Percentiles rank a stretch among this genome's conserved stretches.
Evolutionary conservation across 2,113 vertebrate genomes (phyloP).

Genomic region (Coreoperca whiteheadi): DNA sequence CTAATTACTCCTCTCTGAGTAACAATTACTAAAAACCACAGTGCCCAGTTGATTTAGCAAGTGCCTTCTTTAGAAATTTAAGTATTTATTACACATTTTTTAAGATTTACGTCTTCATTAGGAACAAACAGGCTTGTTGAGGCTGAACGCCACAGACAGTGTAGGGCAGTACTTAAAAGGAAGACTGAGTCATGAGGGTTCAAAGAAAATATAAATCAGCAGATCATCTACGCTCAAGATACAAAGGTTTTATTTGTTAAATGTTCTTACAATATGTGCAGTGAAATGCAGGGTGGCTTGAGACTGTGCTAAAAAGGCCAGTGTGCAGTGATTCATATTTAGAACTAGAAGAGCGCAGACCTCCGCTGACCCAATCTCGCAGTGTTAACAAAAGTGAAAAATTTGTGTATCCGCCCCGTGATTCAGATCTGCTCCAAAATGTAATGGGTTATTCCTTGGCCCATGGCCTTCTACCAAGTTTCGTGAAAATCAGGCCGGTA

Average conservation of each 20-base stretch:
- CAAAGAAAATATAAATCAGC: neutral
- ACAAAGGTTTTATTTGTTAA: neutral
- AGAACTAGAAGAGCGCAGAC: too few species aligned
- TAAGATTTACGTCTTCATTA: neutral
- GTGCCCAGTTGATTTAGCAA: neutral
- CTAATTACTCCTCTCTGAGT: neutral
- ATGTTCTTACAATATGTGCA: neutral
- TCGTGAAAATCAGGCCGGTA: too few species aligned
- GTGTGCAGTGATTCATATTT: neutral
- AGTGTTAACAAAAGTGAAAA: too few species aligned
- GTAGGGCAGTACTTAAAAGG: neutral
- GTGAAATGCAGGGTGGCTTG: neutral
- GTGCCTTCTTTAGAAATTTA: neutral
- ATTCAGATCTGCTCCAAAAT: too few species aligned
- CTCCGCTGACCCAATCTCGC: too few species aligned
- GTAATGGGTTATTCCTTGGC: too few species aligned
- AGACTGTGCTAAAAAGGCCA: neutral
- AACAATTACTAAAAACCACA: neutral
- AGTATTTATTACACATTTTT: neutral
- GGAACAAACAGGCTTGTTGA: neutral
- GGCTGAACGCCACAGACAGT: neutral
- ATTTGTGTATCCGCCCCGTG: too few species aligned
- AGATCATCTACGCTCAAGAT: neutral
- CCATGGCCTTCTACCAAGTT: too few species aligned
- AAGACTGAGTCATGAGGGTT: neutral